Base-by-base conservation (phyloP, 1,140 invertebrate species). In the Lepidurus couesii region DNA sequence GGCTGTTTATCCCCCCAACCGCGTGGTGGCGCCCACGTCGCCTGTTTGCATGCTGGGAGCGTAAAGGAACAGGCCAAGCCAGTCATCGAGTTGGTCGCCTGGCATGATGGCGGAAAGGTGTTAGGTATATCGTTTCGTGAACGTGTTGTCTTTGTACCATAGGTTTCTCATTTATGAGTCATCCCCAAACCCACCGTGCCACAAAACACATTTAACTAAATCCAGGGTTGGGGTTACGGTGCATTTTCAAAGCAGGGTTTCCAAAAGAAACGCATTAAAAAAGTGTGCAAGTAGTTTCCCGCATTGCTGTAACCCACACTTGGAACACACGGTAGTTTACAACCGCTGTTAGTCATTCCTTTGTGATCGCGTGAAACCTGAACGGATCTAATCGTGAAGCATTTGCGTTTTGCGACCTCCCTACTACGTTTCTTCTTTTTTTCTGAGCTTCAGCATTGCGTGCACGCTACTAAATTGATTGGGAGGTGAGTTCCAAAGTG, bases 71-170 rank as follows among this genome's bases (percentile, higher is more conserved):
- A 21, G 53, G 53, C 53, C 1, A 65, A 65, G 53, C 8, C 16
- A 65, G 53, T 16, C 53, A n/a, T 65, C 53, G 53, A 65, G 53
- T 65, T 65, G 53, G 53, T 65, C 53, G 53, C 53, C 53, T n/a
- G 53, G 8, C 53, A 65, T 65, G n/a, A 65, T 65, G 53, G 53
- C 53, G 53, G 53, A 65, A 65, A 65, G 53, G 53, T 65, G 53
- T 65, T 65, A 65, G 47, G 8, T 65, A 21, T n/a, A 9, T 65
- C 13, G 53, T 9, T 13, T 65, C 6, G 21, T 16, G 13, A 65
- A 65, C 53, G 21, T n/a, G 53, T 65, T 65, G 53, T 65, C 53
- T 65, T 65, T 65, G 53, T 65, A 65, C 53, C 21, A 13, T 65
- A 65, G 16, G 21, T 65, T 65, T 65, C 53, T 34, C 53, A 65